A percentile compares a stretch with the other conserved stretches of the same genome.
phyloP scores from a whole-genome alignment of 2,113 vertebrate genomes.

The Hypomesus transpacificus region DNA sequence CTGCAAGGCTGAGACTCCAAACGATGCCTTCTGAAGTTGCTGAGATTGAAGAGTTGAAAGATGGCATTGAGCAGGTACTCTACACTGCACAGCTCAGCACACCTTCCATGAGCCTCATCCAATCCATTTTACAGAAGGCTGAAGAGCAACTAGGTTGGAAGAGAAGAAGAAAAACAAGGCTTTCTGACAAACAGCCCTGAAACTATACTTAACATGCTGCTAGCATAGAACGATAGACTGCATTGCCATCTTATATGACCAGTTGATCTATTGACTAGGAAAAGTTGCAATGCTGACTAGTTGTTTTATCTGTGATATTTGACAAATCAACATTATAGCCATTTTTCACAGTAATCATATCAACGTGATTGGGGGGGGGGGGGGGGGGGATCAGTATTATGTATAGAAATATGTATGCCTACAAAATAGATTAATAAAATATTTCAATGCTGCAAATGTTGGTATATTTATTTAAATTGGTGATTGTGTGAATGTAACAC shows the following conservation, averaged over 20 bases:
- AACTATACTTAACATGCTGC: not conserved
- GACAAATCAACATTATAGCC: constrained; percentile 7
- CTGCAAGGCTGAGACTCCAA: constrained; percentile 2
- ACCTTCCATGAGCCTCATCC: constrained; percentile 35
- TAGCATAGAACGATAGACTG: constrained; percentile 1
- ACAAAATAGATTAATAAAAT: constrained; percentile 39
- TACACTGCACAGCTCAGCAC: constrained; percentile 19
- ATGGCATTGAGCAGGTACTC: not conserved
- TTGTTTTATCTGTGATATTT: constrained; percentile 7
- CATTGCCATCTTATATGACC: constrained; percentile 12
- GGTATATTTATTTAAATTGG: not conserved
- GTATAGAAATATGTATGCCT: constrained; percentile 45
- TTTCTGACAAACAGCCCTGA: constrained; percentile 15
- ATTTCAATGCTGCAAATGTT: not conserved
- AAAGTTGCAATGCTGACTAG: constrained; percentile 9
- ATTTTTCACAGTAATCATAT: not conserved
- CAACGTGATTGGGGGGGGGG: constrained; percentile 12
- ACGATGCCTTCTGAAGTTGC: not conserved
- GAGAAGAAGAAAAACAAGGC: constrained; percentile 51
- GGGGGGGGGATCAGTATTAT: constrained; percentile 21
- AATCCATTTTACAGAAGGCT: constrained; percentile 47
- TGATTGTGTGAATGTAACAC: not conserved
- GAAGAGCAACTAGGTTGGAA: constrained; percentile 51
- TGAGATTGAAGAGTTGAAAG: constrained; percentile 5
- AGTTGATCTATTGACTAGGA: constrained; percentile 7